phyloP scores from a whole-genome alignment of 2,797 vertebrate genomes.

The Silurus aristotelis region DNA sequence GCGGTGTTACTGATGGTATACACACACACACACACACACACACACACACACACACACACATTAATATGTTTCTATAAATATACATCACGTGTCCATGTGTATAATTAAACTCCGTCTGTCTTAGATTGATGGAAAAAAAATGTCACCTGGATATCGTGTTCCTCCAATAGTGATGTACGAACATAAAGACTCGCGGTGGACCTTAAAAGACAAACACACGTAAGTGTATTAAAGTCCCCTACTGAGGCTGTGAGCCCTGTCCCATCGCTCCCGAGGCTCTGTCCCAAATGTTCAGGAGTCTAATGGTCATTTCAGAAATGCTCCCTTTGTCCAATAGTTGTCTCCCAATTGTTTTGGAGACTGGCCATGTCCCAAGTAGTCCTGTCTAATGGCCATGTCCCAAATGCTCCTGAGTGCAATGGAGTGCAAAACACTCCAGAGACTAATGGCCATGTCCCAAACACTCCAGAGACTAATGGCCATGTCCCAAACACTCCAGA shows the following conservation, averaged over 20 bases:
- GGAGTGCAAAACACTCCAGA: no score
- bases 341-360: no score
- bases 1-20: constrained; percentile 85
- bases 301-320: no score
- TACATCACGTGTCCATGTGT: background rate
- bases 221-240: constrained; percentile 63
- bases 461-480: background rate
- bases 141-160: constrained; percentile 78
- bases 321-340: no score
- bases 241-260: background rate
- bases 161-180: constrained; percentile 87
- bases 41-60: constrained; percentile 8
- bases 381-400: no score
- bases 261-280: no score
- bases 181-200: constrained; percentile 80
- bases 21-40: constrained; percentile 5
- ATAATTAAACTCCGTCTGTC: background rate
- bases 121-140: constrained; percentile 84
- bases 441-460: background rate
- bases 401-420: no score
- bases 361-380: no score
- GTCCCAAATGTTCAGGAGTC: background rate
- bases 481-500: background rate
- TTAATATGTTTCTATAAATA: no score
- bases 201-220: constrained; percentile 89